Conservation (phyloP, 2,888 invertebrate species). For the Tubulanus polymorphus region DNA sequence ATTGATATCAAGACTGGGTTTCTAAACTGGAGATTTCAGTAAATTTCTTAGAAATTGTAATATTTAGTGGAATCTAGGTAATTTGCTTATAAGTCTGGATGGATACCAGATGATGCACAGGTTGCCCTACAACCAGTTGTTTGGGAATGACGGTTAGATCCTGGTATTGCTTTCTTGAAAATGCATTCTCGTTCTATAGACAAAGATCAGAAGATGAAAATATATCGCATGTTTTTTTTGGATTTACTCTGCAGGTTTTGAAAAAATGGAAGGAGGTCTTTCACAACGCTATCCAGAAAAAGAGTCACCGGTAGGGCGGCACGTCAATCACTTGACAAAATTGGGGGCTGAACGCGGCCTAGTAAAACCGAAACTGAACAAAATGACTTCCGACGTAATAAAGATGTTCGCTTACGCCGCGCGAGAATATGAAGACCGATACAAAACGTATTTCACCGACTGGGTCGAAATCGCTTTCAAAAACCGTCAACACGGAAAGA, state of each 20-base stretch:
- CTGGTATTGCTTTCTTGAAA: too few relatives aligned
- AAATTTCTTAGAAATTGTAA: too few relatives aligned
- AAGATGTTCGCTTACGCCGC: conserved; percentile 47
- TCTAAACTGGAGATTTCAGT: too few relatives aligned
- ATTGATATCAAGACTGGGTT: too few relatives aligned
- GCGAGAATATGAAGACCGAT: conserved; percentile 35
- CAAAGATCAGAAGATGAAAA: too few relatives aligned
- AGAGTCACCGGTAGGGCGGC: conserved; percentile 34
- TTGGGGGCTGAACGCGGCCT: conserved; percentile 37
- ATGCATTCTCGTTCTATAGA: too few relatives aligned
- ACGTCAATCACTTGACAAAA: conserved; percentile 39
- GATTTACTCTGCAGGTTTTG: conserved; percentile 35
- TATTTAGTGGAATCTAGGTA: too few relatives aligned
- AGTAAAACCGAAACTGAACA: conserved; percentile 32
- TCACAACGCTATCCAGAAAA: conserved; percentile 39
- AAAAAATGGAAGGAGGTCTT: conserved; percentile 45
- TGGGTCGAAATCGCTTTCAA: conserved; percentile 38
- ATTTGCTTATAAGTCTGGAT: too few relatives aligned
- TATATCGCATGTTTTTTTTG: too few relatives aligned
- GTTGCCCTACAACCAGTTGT: too few relatives aligned
- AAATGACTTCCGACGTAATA: conserved; percentile 46
- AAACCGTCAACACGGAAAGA: conserved; percentile 38
- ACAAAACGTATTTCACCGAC: conserved; percentile 25
- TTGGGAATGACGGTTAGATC: too few relatives aligned
- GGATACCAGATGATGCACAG: too few relatives aligned